phyloP scores from a whole-genome alignment of 1,140 invertebrate genomes.

The Drosophila teissieri region DNA sequence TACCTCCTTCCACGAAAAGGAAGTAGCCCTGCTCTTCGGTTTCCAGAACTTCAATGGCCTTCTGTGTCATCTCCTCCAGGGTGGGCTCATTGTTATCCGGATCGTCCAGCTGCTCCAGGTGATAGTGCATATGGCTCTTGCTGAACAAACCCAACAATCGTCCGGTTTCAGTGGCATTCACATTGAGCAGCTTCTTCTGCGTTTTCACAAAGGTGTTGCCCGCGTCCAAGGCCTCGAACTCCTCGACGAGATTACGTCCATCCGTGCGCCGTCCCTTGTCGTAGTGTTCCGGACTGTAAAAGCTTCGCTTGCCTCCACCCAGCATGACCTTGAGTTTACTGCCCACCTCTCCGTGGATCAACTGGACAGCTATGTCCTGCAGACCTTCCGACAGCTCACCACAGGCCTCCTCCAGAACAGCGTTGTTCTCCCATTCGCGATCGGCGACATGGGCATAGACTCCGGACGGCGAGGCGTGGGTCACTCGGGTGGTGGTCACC shows the following conservation, averaged over 20 bases:
- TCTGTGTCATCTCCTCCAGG: conserved; percentile 92
- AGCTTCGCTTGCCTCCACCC: conserved; percentile 90
- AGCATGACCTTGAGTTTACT: conserved; percentile 88
- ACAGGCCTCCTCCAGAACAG: conserved; percentile 85
- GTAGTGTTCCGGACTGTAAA: conserved; percentile 87
- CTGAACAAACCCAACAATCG: conserved; percentile 86
- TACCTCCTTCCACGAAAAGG: conserved; percentile 87
- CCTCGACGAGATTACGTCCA: conserved; percentile 89
- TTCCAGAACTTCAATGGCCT: conserved; percentile 91
- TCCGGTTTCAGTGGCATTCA: conserved; percentile 79
- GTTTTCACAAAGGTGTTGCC: conserved; percentile 88
- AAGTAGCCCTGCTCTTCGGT: conserved; percentile 91
- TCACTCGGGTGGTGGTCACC: conserved; percentile 92
- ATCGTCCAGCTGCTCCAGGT: conserved; percentile 87
- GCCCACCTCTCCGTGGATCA: conserved; percentile 89
- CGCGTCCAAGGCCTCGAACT: conserved; percentile 85
- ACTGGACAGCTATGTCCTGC: conserved; percentile 90
- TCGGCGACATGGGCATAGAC: conserved; percentile 90
- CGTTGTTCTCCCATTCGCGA: conserved; percentile 92
- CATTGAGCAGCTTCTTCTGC: conserved; percentile 85
- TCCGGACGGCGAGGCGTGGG: conserved; percentile 91
- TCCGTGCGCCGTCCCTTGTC: conserved; percentile 88
- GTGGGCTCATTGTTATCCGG: conserved; percentile 86
- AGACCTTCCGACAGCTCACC: conserved; percentile 84
- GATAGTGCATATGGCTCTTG: conserved; percentile 85